Evolutionary conservation across 2,797 vertebrate genomes (phyloP).

Genomic region (Masticophis lateralis): DNA sequence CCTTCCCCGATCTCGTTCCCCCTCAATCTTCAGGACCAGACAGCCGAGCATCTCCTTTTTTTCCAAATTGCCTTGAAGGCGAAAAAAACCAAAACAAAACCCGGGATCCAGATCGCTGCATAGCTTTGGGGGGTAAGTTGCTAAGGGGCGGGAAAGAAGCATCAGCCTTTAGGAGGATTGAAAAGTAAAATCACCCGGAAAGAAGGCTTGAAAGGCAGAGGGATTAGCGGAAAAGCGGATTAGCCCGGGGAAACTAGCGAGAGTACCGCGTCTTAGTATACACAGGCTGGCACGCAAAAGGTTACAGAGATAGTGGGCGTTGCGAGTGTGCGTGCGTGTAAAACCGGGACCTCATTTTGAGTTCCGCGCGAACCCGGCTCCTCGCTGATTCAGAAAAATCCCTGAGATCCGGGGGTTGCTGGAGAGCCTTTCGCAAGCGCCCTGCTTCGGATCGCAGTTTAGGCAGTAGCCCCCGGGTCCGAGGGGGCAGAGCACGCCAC

Average conservation of each 20-base stretch:
- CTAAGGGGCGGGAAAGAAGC: not conserved
- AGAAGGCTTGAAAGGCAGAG: not conserved
- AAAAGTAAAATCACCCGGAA: not conserved
- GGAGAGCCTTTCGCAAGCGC: not conserved
- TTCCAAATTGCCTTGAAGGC: slow-evolving; percentile 52
- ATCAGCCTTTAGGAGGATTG: not conserved
- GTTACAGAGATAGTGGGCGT: slow-evolving; percentile 29
- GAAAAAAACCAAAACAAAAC: not conserved
- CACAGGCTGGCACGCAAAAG: slow-evolving; percentile 27
- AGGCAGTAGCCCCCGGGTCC: not conserved
- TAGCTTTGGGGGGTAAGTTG: slow-evolving; percentile 69
- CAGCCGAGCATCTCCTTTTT: slow-evolving; percentile 26
- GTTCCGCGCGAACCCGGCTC: not conserved
- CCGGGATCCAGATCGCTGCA: slow-evolving; percentile 37
- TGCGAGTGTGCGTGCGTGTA: not conserved
- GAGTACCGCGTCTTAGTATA: too few relatives aligned
- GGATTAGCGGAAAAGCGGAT: too few relatives aligned
- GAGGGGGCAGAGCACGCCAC: not conserved
- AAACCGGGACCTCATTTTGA: not conserved
- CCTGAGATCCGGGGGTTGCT: not conserved
- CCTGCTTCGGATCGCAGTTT: not conserved
- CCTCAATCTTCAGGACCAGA: slow-evolving; percentile 46
- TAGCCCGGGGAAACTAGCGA: not conserved
- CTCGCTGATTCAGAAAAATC: not conserved
- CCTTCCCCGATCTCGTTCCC: not conserved